phyloP scores from a whole-genome alignment of 2,888 invertebrate species.

The Diloba caeruleocephala region DNA sequence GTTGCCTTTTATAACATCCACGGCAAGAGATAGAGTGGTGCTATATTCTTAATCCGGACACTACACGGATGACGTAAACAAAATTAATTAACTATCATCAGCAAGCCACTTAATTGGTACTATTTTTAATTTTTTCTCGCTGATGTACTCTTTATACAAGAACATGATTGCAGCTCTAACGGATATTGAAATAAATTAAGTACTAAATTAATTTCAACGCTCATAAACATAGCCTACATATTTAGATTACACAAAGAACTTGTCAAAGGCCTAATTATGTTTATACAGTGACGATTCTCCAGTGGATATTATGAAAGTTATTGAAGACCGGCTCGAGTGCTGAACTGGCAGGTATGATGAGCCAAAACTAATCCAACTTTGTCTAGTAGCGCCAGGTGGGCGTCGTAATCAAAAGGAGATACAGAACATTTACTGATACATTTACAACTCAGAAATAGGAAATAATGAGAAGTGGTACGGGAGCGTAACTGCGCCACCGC shows the following conservation, averaged over 20 bases:
- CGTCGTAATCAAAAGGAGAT: constrained; percentile 39
- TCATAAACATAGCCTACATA: constrained; percentile 16
- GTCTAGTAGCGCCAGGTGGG: constrained; percentile 44
- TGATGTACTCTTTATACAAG: constrained; percentile 9
- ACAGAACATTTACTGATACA: constrained; percentile 24
- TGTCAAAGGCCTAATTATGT: constrained; percentile 53
- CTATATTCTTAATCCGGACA: no score
- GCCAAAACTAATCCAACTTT: constrained; percentile 76
- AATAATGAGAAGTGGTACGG: no score
- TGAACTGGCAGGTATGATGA: constrained; percentile 55
- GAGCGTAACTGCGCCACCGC: no score
- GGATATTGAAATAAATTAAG: constrained; percentile 20
- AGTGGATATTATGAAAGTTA: constrained; percentile 73
- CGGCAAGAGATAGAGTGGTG: no score
- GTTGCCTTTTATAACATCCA: no score
- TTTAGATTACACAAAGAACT: constrained; percentile 41
- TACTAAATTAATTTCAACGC: constrained; percentile 13
- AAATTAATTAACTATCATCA: constrained; percentile 6
- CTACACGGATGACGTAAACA: no score
- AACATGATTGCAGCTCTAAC: constrained; percentile 25
- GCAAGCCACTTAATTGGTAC: constrained; percentile 17
- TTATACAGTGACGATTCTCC: constrained; percentile 58
- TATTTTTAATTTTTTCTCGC: constrained; percentile 9
- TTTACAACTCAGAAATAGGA: no score
- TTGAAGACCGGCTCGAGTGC: constrained; percentile 54